Evolutionary conservation across 2,888 invertebrate genomes (phyloP).

Genomic region (Ectobius pallidus): DNA sequence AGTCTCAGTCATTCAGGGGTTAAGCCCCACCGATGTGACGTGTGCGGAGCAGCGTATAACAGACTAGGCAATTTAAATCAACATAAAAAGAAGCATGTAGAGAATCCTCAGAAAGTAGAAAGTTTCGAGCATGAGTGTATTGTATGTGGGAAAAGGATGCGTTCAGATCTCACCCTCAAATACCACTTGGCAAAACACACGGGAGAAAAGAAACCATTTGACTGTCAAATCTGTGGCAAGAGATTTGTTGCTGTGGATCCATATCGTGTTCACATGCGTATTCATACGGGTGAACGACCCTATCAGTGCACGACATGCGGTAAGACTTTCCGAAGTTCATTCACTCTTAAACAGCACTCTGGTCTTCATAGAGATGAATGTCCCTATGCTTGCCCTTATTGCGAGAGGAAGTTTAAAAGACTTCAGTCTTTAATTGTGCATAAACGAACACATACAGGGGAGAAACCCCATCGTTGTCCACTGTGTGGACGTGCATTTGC

Average conservation of each 20-base stretch:
- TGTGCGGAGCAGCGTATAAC: conserved; percentile 42
- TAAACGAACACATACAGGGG: conserved; percentile 43
- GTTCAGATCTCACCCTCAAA: conserved; percentile 41
- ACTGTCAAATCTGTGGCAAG: conserved; percentile 41
- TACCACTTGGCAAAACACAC: conserved; percentile 43
- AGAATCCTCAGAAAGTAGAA: not conserved
- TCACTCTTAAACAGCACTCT: conserved; percentile 42
- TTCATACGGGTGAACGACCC: conserved; percentile 41
- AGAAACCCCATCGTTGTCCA: conserved; percentile 39
- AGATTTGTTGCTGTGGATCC: conserved; percentile 41
- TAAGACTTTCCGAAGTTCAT: conserved; percentile 40
- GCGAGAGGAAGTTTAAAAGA: conserved; percentile 41
- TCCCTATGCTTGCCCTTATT: conserved; percentile 41
- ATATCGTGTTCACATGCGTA: conserved; percentile 41
- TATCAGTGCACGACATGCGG: conserved; percentile 39
- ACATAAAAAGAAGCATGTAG: conserved; percentile 41
- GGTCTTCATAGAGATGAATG: conserved; percentile 41
- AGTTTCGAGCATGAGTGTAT: conserved; percentile 35
- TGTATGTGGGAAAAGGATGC: conserved; percentile 40
- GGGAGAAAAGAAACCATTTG: conserved; percentile 44
- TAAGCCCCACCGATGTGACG: conserved; percentile 39
- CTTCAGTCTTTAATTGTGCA: conserved; percentile 42
- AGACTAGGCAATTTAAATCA: conserved; percentile 42
- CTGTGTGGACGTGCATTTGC: conserved; percentile 43
- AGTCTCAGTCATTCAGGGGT: conserved; percentile 40